Evolutionary conservation across 2,888 invertebrate genomes (phyloP).

Genomic region (Microctonus aethiopoides): DNA sequence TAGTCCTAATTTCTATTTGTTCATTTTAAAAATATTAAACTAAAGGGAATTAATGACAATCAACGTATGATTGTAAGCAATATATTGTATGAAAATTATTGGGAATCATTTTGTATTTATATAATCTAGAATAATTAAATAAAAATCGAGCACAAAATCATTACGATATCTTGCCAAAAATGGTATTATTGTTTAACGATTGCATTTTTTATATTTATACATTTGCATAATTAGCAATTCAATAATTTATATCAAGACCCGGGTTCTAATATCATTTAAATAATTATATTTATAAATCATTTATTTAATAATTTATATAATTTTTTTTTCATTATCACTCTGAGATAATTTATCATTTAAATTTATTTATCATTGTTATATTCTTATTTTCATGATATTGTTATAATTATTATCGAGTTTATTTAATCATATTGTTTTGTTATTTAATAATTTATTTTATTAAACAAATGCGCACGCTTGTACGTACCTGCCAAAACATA

Average conservation of each 20-base stretch:
- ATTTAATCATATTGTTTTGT: not conserved
- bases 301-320: slow-evolving; percentile 38
- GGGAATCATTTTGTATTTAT: no score
- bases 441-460: slow-evolving; percentile 6
- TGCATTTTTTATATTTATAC: not conserved
- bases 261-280: not conserved
- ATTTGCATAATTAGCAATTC: not conserved
- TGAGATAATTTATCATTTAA: not conserved
- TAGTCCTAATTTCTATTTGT: slow-evolving; percentile 1
- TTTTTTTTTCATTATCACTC: not conserved
- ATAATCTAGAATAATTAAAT: not conserved
- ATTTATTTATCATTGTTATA: not conserved
- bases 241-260: not conserved
- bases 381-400: no score
- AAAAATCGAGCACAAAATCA: not conserved
- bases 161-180: slow-evolving; percentile 27
- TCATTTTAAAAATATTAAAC: not conserved
- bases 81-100: no score
- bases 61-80: not conserved
- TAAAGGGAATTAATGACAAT: not conserved
- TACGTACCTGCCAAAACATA: slow-evolving; percentile 28
- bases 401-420: not conserved
- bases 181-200: slow-evolving; percentile 24
- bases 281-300: not conserved
- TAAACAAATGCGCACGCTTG: slow-evolving; percentile 29